Evolutionary conservation across 1,140 invertebrate genomes (phyloP), one percentile per base, ranked within the genome.

Genomic region (Drosophila lowei): DNA sequence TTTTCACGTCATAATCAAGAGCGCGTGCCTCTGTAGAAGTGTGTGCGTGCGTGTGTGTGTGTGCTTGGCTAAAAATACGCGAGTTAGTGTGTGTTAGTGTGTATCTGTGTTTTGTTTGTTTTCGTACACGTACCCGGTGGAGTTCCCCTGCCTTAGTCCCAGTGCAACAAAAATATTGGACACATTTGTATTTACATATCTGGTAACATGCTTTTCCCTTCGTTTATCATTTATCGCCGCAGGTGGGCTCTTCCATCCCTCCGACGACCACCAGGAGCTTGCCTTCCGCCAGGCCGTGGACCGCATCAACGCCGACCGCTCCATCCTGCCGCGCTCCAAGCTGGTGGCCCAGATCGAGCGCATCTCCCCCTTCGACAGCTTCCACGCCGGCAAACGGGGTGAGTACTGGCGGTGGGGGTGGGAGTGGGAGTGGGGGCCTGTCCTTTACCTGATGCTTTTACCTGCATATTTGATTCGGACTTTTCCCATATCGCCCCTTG

Each of bases 321-420:
- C 95, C 28, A 95, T 97, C 48, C 92, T 98, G 70, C 96, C 97
- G 8, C 93, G 96, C 72, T 97, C 96, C 9, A 95, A 95, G 72
- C 92, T 98, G 42, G 94, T 95, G 43, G 96, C 96, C 6, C 95
- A 97, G 92, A 96, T 98, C 57, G 97, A 98, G 91, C 94, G 95
- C 74, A 95, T 98, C 79, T 96, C 96, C 48, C 95, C 96, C 2
- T 96, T 97, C 84, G 97, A 98, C 92, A 97, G 96, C 90, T 98
- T 98, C 90, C 96, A 97, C 90, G 97, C 97, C 42, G 97, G 97
- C 0, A 97, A 97, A 93, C 93, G 96, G 94, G 97, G 97, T 97
- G 92, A 93, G 85, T 67, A 9, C 8, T 2, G 7, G 28, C 0
- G 28, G 28, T 28, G 7, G 23, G 16, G 0, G 25, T 6, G 25